Percentiles rank a stretch among this genome's conserved stretches.
phyloP scores from a whole-genome alignment of 2,888 invertebrate genomes.

The Poecilus cupreus region DNA sequence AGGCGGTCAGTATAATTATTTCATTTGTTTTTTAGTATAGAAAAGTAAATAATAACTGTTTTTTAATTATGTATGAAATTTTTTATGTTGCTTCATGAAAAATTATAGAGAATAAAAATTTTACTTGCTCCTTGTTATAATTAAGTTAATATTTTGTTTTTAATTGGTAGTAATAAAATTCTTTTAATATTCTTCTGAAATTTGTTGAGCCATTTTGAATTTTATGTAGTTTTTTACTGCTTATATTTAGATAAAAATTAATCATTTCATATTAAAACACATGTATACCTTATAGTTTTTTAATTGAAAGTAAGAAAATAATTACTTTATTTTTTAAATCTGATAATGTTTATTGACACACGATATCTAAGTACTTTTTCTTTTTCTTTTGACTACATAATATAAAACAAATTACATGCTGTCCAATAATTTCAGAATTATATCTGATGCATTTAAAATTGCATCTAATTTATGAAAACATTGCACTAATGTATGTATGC shows the following conservation, averaged over 20 bases:
- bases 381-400: neutral
- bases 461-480: neutral
- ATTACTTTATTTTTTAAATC: neutral
- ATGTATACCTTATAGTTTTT: conserved; percentile 9
- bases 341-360: conserved; percentile 22
- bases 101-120: neutral
- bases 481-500: neutral
- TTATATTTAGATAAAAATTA: neutral
- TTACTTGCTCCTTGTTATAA: conserved; percentile 1
- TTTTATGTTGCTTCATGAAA: neutral
- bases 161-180: neutral
- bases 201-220: neutral
- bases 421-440: neutral
- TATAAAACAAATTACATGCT: neutral
- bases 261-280: neutral
- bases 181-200: neutral
- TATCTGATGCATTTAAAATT: conserved; percentile 26
- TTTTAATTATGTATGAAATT: neutral
- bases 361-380: neutral
- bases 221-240: no score
- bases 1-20: neutral
- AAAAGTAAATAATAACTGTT: conserved; percentile 16
- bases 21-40: neutral
- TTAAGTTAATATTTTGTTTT: neutral
- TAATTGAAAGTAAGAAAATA: conserved; percentile 1